Percentiles rank a stretch among this genome's conserved stretches.
Evolutionary conservation across 1,140 invertebrate species (phyloP).

Genomic region (Leptinotarsa undecemlineata): DNA sequence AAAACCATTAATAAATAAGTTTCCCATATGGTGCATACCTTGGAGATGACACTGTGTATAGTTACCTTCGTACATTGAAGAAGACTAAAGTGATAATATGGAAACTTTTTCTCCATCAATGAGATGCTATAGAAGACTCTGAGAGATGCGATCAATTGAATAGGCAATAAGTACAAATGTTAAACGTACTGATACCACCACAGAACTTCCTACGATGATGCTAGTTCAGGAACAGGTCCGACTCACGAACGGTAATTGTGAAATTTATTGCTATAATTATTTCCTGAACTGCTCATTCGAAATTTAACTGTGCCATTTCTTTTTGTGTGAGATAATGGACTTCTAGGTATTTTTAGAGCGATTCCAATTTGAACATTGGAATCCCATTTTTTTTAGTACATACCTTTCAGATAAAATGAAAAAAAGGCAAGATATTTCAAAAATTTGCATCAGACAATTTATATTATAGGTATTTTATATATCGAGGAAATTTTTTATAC

Average conservation of each 20-base stretch:
- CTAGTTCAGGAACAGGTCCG: background rate
- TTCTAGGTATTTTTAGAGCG: too few species aligned
- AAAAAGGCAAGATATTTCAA: too few species aligned
- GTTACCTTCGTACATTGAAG: background rate
- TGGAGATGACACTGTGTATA: too few species aligned
- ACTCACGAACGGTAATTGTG: background rate
- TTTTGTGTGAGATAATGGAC: too few species aligned
- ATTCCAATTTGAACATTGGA: too few species aligned
- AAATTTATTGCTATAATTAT: background rate
- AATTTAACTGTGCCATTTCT: background rate
- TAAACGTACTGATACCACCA: background rate
- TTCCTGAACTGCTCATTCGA: background rate
- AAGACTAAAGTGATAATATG: constrained; percentile 24
- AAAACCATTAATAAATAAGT: too few species aligned
- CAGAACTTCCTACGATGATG: constrained; percentile 10
- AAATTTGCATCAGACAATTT: too few species aligned
- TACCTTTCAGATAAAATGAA: too few species aligned
- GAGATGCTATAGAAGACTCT: constrained; percentile 10
- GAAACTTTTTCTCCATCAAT: constrained; percentile 18
- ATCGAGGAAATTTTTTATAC: too few species aligned
- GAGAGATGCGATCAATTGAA: constrained; percentile 17
- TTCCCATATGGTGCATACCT: too few species aligned
- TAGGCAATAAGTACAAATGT: constrained; percentile 17
- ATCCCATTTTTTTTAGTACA: too few species aligned
- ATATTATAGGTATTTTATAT: too few species aligned